Percentiles rank a stretch among this genome's conserved stretches.
These are phyloP conservation scores for Zhuqinia jingwanae DNA, from an alignment of 2,888 invertebrate species.

Conservation along the genomic window DNA sequence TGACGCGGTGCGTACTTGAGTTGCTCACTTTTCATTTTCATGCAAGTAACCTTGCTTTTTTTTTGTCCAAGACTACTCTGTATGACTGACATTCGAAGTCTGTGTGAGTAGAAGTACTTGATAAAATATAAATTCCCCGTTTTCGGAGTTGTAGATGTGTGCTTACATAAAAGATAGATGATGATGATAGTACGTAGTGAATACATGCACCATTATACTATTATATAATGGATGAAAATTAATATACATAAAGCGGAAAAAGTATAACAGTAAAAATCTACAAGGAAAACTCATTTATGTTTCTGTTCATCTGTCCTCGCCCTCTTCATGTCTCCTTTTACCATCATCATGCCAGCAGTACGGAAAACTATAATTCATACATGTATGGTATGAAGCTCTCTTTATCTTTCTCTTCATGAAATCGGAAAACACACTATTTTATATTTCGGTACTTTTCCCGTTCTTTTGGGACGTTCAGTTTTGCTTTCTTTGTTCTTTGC, in stretches of 20 bases:
- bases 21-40: constrained; percentile 59
- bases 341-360: neutral
- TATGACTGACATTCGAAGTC: constrained; percentile 53
- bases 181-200: neutral
- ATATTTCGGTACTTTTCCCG: constrained; percentile 50
- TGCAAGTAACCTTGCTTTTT: constrained; percentile 42
- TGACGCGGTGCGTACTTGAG: constrained; percentile 38
- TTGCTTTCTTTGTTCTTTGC: constrained; percentile 55
- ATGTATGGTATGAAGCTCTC: neutral
- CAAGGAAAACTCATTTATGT: constrained; percentile 69
- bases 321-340: constrained; percentile 34
- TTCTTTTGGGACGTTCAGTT: constrained; percentile 51
- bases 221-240: constrained; percentile 44
- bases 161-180: neutral
- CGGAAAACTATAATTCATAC: neutral
- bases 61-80: neutral
- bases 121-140: constrained; percentile 64
- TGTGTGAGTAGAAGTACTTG: constrained; percentile 40
- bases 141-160: constrained; percentile 30
- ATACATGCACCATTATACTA: neutral
- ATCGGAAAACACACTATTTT: neutral
- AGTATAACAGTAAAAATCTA: constrained; percentile 64
- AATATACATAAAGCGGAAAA: constrained; percentile 69
- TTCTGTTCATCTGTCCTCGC: constrained; percentile 63
- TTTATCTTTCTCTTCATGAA: neutral